phyloP scores from a whole-genome alignment of 2,888 invertebrate species.

The Venusia cambrica region DNA sequence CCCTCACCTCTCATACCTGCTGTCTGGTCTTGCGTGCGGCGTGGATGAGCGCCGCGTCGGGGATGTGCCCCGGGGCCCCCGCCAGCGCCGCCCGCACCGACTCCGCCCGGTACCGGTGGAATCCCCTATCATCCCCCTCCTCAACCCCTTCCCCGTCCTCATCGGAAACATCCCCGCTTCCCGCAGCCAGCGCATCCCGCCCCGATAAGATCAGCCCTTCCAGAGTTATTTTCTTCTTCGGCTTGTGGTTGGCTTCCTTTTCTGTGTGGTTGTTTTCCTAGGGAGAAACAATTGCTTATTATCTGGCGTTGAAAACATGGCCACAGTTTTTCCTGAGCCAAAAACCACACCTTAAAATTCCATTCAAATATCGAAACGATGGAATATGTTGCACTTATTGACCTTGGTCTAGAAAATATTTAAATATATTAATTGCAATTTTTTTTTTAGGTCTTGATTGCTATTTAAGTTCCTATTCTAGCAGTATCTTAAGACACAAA shows the following conservation, averaged over 20 bases:
- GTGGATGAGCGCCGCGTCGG: conserved; percentile 98
- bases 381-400: no score
- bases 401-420: no score
- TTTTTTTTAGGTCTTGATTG: no score
- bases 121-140: conserved; percentile 65
- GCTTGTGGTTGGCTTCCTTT: conserved; percentile 38
- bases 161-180: conserved; percentile 83
- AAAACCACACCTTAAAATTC: no score
- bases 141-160: conserved; percentile 77
- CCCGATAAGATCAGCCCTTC: conserved; percentile 87
- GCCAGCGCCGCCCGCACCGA: conserved; percentile 88
- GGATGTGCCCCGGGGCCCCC: conserved; percentile 92
- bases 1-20: conserved; percentile 91
- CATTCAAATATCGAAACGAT: no score
- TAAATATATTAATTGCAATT: no score
- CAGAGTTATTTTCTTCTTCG: conserved; percentile 68
- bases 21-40: conserved; percentile 97
- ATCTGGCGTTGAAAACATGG: conserved; percentile 2
- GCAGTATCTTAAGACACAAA: no score
- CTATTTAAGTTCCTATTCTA: no score
- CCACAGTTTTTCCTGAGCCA: conserved; percentile 6
- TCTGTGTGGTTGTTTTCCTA: conserved; percentile 41
- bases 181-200: conserved; percentile 90
- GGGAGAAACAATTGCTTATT: conserved; percentile 11
- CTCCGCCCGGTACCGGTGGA: conserved; percentile 80